Percentiles rank a stretch among this genome's conserved stretches.
Evolutionary conservation across 2,797 vertebrate species (phyloP).

Genomic region (Sebastes itinus): DNA sequence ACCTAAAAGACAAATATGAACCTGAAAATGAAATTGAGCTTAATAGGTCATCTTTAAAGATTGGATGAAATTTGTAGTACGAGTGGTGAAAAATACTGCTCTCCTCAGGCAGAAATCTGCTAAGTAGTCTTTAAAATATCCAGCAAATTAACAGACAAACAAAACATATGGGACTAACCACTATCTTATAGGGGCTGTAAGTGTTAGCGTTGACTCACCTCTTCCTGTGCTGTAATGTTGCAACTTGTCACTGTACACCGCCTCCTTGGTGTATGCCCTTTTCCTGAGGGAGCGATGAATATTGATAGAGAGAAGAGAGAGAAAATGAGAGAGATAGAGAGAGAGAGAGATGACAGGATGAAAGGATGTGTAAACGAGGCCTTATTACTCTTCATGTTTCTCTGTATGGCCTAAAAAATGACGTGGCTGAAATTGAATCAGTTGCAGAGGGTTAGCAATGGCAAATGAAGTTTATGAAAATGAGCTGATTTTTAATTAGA

Average conservation of each 20-base stretch:
- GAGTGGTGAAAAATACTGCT: background rate
- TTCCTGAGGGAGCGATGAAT: constrained; percentile 84
- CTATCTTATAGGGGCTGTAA: background rate
- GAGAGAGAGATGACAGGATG: constrained; percentile 46
- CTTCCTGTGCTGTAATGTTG: constrained; percentile 98
- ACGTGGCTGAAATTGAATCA: constrained; percentile 70
- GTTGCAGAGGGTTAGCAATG: constrained; percentile 61
- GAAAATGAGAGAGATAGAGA: constrained; percentile 18
- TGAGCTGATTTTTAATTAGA: constrained; percentile 82
- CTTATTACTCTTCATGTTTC: constrained; percentile 51
- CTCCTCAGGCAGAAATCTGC: background rate
- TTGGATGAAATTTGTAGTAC: background rate
- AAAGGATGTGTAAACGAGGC: constrained; percentile 62
- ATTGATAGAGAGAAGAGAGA: constrained; percentile 37
- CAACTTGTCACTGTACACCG: constrained; percentile 96
- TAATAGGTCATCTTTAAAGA: background rate
- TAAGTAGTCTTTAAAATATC: background rate
- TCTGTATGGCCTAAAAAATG: constrained; percentile 50
- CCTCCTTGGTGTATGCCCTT: constrained; percentile 96
- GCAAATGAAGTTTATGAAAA: constrained; percentile 78
- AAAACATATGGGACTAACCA: background rate
- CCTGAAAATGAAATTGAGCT: too few species aligned
- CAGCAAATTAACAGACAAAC: background rate
- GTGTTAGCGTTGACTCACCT: constrained; percentile 84
- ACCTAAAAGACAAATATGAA: too few species aligned